Percentiles rank a stretch among this genome's conserved stretches.
phyloP scores from a whole-genome alignment of 2,888 invertebrate genomes.

The Cylloceria caligata region DNA sequence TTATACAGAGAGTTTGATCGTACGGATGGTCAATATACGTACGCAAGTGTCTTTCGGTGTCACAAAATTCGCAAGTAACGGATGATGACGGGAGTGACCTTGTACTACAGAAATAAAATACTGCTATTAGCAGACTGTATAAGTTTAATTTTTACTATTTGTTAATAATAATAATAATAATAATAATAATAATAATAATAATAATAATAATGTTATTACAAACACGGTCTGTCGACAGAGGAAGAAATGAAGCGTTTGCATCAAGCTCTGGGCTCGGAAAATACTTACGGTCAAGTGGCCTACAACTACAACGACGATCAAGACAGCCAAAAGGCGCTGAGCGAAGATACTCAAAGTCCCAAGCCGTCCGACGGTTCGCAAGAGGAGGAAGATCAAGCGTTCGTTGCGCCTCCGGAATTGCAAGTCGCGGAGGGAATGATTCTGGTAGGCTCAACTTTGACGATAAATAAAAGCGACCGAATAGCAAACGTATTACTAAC shows the following conservation, averaged over 20 bases:
- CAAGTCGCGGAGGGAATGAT: slow-evolving; percentile 91
- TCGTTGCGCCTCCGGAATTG: slow-evolving; percentile 90
- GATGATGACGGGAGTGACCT: too few relatives aligned
- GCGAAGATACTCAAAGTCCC: slow-evolving; percentile 83
- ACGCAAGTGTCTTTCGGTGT: too few relatives aligned
- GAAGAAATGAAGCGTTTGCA: slow-evolving; percentile 96
- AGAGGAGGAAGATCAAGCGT: slow-evolving; percentile 90
- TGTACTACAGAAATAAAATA: too few relatives aligned
- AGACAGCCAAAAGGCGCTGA: slow-evolving; percentile 84
- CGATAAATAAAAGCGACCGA: not conserved
- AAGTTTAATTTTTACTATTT: not conserved
- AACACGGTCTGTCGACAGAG: slow-evolving; percentile 87
- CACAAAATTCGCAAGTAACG: too few relatives aligned
- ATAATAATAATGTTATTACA: not conserved
- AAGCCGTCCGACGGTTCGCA: slow-evolving; percentile 84
- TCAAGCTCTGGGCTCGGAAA: slow-evolving; percentile 87
- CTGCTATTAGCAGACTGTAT: too few relatives aligned
- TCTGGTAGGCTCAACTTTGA: slow-evolving; percentile 86
- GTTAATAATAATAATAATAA: slow-evolving; percentile 27
- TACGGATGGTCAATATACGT: too few relatives aligned
- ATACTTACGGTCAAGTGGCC: slow-evolving; percentile 89
- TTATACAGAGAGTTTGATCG: too few relatives aligned
- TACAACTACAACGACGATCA: slow-evolving; percentile 89
- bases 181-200: slow-evolving; percentile 29
- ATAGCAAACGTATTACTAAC: not conserved